Evolutionary conservation across 2,113 vertebrate genomes (phyloP), one percentile per base, ranked within the genome.

Genomic region (Corvus cornix): DNA sequence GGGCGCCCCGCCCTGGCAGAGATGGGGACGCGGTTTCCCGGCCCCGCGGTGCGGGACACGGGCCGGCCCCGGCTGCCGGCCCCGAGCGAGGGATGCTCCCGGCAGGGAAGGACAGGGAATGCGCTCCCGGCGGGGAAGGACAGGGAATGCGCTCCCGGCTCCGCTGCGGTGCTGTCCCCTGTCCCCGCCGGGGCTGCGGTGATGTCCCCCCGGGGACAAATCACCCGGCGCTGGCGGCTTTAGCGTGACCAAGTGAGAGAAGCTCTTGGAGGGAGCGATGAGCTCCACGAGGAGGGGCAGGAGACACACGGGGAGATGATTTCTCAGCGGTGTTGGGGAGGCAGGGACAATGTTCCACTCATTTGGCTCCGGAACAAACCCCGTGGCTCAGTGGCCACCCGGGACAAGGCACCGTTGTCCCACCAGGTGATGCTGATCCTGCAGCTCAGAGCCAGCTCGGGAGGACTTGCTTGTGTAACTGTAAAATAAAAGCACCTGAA

Each of bases 261-360:
- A 33, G 16, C 28, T n/a, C 11, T 37, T 4, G 63, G 44, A 26
- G 17, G 2, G 59, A 41, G 60, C 35, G 17, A 1, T 4, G 33
- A 18, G 35, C 62, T 9, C 12, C 70, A 2, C 2, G 64, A 16
- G 49, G 39, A 52, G 63, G 7, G 39, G 19, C 64, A 10, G 39
- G n/a, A 9, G 59, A 2, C 19, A 10, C 63, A 7, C 7, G 6
- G 12, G 37, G 31, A 10, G 18, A 13, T 28, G 48, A 1, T 18
- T 31, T 14, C 6, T 13, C 0, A 3, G 74, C 56, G 21, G 4
- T 24, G 28, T 6, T 14, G 10, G 20, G 20, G 6, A 4, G 10
- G 2, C 33, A 17, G 52, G 60, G 53, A 49, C 58, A 3, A 6
- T 5, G 35, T 16, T 13, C 14, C 27, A 0, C 18, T 43, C 43